Evolutionary conservation across 2,113 vertebrate genomes (phyloP).

Genomic region (Procavia capensis): DNA sequence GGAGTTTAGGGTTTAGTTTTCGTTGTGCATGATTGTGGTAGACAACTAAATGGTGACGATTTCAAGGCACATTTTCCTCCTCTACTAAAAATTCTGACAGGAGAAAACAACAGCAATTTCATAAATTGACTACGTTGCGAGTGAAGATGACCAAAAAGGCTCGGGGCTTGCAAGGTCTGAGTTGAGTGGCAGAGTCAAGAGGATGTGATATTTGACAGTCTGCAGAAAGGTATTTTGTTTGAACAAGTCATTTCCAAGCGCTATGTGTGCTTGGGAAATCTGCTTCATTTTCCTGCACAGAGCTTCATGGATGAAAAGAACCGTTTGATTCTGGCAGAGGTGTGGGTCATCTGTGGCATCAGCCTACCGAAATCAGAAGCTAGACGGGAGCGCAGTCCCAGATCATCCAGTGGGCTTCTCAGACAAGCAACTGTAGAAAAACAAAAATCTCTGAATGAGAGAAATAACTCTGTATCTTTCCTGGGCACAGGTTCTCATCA

Average conservation of each 20-base stretch:
- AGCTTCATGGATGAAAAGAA: not conserved
- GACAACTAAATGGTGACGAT: not conserved
- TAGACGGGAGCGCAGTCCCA: too few species aligned
- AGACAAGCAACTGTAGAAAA: not conserved
- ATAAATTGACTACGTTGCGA: not conserved
- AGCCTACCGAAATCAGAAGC: not conserved
- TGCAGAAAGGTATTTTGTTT: not conserved
- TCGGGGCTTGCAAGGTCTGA: not conserved
- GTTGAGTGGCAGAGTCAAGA: not conserved
- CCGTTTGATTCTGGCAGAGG: not conserved
- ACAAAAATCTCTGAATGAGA: too few species aligned
- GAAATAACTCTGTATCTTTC: too few species aligned
- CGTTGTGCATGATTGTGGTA: not conserved
- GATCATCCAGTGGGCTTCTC: not conserved
- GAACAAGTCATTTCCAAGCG: not conserved
- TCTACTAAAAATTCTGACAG: not conserved
- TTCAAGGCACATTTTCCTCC: not conserved
- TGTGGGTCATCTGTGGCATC: not conserved
- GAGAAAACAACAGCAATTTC: not conserved
- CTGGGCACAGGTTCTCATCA: not conserved
- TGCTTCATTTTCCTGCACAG: not conserved
- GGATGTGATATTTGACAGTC: not conserved
- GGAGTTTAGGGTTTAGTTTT: too few species aligned
- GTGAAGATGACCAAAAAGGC: not conserved
- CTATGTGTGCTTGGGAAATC: not conserved